A percentile compares a stretch with the other conserved stretches of the same genome.
phyloP scores from a whole-genome alignment of 2,113 vertebrate genomes.

The Smithornis capensis region DNA sequence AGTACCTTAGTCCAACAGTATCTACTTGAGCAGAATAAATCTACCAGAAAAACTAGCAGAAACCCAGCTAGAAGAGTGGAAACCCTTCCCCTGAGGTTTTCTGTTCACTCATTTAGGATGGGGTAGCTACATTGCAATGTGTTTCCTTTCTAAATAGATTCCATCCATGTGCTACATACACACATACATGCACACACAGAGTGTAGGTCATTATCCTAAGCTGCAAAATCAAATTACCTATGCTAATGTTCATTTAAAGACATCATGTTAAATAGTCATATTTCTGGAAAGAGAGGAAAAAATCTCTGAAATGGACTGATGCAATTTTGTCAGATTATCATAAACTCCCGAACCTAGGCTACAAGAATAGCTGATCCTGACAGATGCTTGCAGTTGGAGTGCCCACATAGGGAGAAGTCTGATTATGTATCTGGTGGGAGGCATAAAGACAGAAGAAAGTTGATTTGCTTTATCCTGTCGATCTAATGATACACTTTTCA shows the following conservation, averaged over 20 bases:
- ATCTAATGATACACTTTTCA: conserved; percentile 40
- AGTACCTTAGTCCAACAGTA: not conserved
- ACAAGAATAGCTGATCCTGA: conserved; percentile 50
- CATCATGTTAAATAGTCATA: not conserved
- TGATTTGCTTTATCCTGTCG: conserved; percentile 53
- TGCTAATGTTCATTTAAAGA: not conserved
- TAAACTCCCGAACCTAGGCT: not conserved
- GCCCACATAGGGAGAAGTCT: conserved; percentile 49
- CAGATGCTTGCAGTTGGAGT: conserved; percentile 47
- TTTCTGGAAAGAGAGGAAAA: not conserved
- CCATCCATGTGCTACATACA: not conserved
- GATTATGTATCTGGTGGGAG: conserved; percentile 36
- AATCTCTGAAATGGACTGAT: not conserved
- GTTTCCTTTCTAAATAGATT: not conserved
- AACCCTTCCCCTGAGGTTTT: not conserved
- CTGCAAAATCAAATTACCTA: not conserved
- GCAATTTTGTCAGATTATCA: conserved; percentile 32
- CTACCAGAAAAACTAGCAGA: not conserved
- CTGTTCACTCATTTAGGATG: not conserved
- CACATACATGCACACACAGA: not conserved
- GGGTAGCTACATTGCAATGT: not conserved
- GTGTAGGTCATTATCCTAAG: not conserved
- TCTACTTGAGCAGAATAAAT: not conserved
- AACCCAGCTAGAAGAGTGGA: not conserved
- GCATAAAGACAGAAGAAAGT: conserved; percentile 49